A percentile compares a stretch with the other conserved stretches of the same genome.
Evolutionary conservation across 2,797 vertebrate genomes (phyloP).

Genomic region (Bufotes viridis): DNA sequence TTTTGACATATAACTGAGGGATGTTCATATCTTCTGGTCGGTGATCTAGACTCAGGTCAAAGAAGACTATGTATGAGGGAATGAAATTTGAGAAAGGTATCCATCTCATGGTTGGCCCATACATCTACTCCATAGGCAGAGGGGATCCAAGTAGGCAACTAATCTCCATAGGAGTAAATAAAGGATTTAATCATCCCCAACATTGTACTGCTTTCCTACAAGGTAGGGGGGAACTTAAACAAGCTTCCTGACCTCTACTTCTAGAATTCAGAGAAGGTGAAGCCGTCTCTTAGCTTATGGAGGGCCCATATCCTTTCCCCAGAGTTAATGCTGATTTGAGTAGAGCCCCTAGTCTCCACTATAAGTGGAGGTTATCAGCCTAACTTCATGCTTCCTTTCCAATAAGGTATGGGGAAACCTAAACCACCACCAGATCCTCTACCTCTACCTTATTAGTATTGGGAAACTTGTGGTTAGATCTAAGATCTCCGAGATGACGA

Average conservation of each 20-base stretch:
- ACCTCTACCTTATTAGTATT: background rate
- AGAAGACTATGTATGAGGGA: background rate
- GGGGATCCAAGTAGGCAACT: background rate
- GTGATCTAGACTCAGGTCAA: background rate
- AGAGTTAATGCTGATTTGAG: no score
- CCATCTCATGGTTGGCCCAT: background rate
- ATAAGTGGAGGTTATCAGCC: no score
- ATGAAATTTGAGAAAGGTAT: background rate
- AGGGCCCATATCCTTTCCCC: no score
- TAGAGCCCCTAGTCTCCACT: no score
- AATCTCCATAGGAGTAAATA: background rate
- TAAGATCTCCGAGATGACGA: background rate
- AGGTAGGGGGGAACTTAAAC: no score
- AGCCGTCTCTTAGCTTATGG: no score
- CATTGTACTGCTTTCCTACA: no score
- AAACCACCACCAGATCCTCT: background rate
- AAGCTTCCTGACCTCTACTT: no score
- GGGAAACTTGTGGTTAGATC: background rate
- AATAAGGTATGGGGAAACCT: background rate
- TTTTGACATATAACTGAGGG: background rate
- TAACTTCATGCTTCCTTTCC: background rate
- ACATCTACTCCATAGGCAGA: background rate
- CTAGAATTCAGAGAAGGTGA: no score
- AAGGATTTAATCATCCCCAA: no score
- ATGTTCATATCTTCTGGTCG: background rate